Evolutionary conservation across 1,140 invertebrate genomes (phyloP), one percentile per base, ranked within the genome.

Genomic region (Ridgeia piscesae): DNA sequence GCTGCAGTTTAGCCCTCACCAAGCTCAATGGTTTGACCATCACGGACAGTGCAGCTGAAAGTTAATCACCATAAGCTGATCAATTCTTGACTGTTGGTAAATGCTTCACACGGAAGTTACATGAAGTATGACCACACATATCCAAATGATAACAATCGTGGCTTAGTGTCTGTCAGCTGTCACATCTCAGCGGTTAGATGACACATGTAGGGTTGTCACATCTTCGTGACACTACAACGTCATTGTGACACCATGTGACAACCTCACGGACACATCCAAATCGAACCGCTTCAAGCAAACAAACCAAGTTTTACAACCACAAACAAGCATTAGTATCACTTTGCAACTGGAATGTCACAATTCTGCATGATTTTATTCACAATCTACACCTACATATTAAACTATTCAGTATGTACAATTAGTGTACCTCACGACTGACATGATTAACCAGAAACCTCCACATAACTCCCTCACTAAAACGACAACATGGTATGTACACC

Each of bases 261-360:
- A 77, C 58, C 27, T 31, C 27, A 77, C 8, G 4, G 58, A 77
- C 42, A 77, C 17, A 77, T 21, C 58, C 14, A 31, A 77, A 77
- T 77, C 11, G 17, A 77, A 27, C 58, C 14, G 27, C 58, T 77
- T 21, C 58, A 77, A 77, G 58, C 58, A 77, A 77, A 27, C 58
- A 77, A 77, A 27, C 58, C 14, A 77, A 21, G 58, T 31, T 77
- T 77, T 77, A 14, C 58, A 77, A 21, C 58, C 58, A 42, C 58
- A 17, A 77, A 77, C 58, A 77, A 77, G 58, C 58, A 77, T 77
- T 77, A 77, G 58, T 77, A 31, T 77, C 58, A 77, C 27, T 27
- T 77, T 77, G 58, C 58, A 77, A 77, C 58, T 77, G 58, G 58
- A 77, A 77, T 77, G 58, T 77, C 58, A 77, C 58, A 77, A 77